Base-by-base conservation (phyloP, 2,113 vertebrate genomes). In the Stigmatopora nigra region DNA sequence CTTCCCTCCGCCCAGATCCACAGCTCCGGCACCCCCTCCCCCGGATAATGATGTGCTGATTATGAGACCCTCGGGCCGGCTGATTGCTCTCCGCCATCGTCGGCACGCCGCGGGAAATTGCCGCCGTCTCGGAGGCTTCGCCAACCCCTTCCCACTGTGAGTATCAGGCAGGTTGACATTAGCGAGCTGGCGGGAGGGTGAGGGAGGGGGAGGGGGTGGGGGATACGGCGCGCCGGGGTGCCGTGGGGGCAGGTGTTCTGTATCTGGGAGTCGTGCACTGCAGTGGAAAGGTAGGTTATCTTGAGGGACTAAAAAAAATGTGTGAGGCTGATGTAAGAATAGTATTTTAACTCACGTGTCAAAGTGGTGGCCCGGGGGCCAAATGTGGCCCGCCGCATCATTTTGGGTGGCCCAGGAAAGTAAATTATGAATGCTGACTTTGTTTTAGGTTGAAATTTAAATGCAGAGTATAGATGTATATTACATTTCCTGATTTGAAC, bases 51-150 rank as follows among this genome's bases (percentile, higher is more conserved):
- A 88, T 86, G 87, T 79, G 83, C 87, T 83, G 87, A 88, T 89
- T 84, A 89, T 83, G 78, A 88, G 85, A 76, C 87, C 88, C 86
- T 85, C 75, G 84, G 85, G 78, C 82, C 81, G 70, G 77, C 77
- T 80, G 83, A 86, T 83, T 88, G 85, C 88, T 86, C 85, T 87
- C 78, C 73, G 81, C 79, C 75, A 83, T 81, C 82, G 83, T 86
- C 86, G 86, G 63, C 82, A 86, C 88, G 84, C 83, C 82, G 84
- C 78, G 78, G 87, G 81, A 90, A 89, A 90, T 88, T 87, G 85
- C 79, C 74, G 72, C 78, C 79, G 79, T 83, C 85, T 83, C 81
- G 76, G 68, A 67, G 68, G 31, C 15, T n/a, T n/a, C 31, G 13
- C 53, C 73, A 64, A 68, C 83, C 75, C 75, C 77, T 65, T 71